A percentile compares a stretch with the other conserved stretches of the same genome.
phyloP scores from a whole-genome alignment of 2,888 invertebrate genomes.

The Rhimphoctona megacephalus region DNA sequence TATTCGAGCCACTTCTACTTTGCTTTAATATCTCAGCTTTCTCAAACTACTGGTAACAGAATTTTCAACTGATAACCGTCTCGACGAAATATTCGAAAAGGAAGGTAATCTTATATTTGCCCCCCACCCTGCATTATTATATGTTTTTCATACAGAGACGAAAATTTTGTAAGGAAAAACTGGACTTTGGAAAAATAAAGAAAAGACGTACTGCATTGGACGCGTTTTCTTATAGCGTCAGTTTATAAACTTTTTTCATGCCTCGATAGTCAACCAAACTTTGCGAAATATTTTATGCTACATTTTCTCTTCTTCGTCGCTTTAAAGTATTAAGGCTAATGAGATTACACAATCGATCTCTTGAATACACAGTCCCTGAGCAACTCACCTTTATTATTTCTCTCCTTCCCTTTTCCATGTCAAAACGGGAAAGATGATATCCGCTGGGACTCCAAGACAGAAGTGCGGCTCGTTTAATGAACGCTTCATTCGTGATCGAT shows the following conservation, averaged over 20 bases:
- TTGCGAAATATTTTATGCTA: neutral
- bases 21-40: slow-evolving; percentile 57
- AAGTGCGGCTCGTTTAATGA: neutral
- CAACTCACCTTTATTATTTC: neutral
- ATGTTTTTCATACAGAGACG: neutral
- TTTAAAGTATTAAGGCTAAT: neutral
- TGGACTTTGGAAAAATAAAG: neutral
- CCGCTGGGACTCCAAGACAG: neutral
- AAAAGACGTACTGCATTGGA: neutral
- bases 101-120: neutral
- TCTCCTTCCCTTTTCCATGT: neutral
- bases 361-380: neutral
- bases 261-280: slow-evolving; percentile 1
- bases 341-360: slow-evolving; percentile 20
- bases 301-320: neutral
- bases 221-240: neutral
- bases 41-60: slow-evolving; percentile 55
- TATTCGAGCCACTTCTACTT: slow-evolving; percentile 33
- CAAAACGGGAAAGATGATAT: neutral
- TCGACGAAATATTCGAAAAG: slow-evolving; percentile 22
- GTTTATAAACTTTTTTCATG: neutral
- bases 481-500: neutral
- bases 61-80: slow-evolving; percentile 53
- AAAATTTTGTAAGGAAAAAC: neutral
- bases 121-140: neutral